phyloP scores from a whole-genome alignment of 2,797 vertebrate genomes.

The Arrhamphus sclerolepis region DNA sequence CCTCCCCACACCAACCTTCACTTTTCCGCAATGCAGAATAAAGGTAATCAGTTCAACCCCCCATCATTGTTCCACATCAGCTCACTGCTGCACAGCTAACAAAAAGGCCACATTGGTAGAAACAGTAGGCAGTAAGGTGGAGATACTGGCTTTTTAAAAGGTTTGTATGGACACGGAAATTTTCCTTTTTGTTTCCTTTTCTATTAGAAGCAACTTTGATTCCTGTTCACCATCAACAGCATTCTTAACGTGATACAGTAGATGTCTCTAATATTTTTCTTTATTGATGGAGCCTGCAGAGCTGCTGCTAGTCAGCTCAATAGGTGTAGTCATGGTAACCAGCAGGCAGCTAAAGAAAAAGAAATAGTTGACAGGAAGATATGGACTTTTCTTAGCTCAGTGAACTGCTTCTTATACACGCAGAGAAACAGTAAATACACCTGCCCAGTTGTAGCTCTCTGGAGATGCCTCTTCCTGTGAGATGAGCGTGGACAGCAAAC shows the following conservation, averaged over 20 bases:
- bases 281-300: conserved; percentile 49
- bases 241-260: conserved; percentile 34
- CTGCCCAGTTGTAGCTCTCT: conserved; percentile 6
- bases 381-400: conserved; percentile 53
- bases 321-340: conserved; percentile 75
- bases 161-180: background rate
- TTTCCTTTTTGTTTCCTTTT: background rate
- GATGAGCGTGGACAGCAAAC: conserved; percentile 23
- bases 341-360: conserved; percentile 49
- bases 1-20: conserved; percentile 30
- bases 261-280: conserved; percentile 38
- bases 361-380: conserved; percentile 56
- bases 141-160: too few species aligned
- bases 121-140: background rate
- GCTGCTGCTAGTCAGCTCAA: conserved; percentile 48
- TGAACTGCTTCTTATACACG: conserved; percentile 31
- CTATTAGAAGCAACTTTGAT: conserved; percentile 14
- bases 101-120: conserved; percentile 13
- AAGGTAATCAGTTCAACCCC: conserved; percentile 49
- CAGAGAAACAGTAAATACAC: conserved; percentile 42
- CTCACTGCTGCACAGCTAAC: conserved; percentile 15
- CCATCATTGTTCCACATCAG: conserved; percentile 29
- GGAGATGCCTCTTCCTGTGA: conserved; percentile 16
- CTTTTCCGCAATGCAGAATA: conserved; percentile 61
- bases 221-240: conserved; percentile 16